phyloP scores from a whole-genome alignment of 1,140 invertebrate genomes.

The Popillia japonica region DNA sequence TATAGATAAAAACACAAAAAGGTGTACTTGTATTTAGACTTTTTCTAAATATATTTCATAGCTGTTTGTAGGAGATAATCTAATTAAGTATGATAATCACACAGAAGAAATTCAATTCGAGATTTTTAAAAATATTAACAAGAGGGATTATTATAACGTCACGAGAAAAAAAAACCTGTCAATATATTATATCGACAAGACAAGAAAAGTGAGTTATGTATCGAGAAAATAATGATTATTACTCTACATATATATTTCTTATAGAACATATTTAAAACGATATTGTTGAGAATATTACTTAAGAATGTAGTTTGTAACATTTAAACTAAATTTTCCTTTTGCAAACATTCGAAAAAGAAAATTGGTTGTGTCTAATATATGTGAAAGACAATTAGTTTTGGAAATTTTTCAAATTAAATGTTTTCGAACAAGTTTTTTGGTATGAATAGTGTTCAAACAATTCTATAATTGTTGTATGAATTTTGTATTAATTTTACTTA shows the following conservation, averaged over 20 bases:
- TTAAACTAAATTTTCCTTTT: not conserved
- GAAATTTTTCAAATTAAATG: not conserved
- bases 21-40: not conserved
- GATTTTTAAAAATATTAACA: not conserved
- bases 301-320: not conserved
- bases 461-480: too few relatives aligned
- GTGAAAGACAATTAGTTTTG: not conserved
- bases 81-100: too few relatives aligned
- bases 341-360: not conserved
- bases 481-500: not conserved
- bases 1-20: not conserved
- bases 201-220: not conserved
- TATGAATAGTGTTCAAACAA: not conserved
- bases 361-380: not conserved
- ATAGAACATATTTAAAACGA: not conserved
- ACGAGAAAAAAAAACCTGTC: too few relatives aligned
- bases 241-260: too few relatives aligned
- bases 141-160: not conserved
- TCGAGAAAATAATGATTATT: not conserved
- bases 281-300: constrained; percentile 9
- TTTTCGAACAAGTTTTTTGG: too few relatives aligned
- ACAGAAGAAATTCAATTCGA: too few relatives aligned
- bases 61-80: too few relatives aligned
- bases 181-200: not conserved
- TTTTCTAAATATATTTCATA: too few relatives aligned